phyloP scores from a whole-genome alignment of 2,888 invertebrate species.

The Parnassius glacialis region DNA sequence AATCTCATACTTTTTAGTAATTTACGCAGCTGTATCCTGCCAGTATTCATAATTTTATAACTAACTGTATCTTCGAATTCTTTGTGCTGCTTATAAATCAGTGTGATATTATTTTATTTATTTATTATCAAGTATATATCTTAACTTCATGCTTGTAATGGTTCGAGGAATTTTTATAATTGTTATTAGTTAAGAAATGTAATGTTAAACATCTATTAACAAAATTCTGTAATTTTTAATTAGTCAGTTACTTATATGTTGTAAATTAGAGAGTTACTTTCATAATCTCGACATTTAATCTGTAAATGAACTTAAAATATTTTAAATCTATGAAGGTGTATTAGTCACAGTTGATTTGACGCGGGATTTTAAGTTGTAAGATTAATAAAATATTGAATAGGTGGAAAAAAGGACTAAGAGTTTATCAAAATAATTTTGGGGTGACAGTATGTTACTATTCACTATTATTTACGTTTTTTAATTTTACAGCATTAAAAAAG shows the following conservation, averaged over 20 bases:
- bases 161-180: slow-evolving; percentile 3
- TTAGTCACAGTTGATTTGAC: slow-evolving; percentile 47
- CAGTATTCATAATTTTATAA: slow-evolving; percentile 56
- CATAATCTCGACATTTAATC: slow-evolving; percentile 35
- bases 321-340: slow-evolving; percentile 47
- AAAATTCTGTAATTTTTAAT: slow-evolving; percentile 25
- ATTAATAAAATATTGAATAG: slow-evolving; percentile 55
- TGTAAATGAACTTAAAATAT: slow-evolving; percentile 28
- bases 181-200: slow-evolving; percentile 8
- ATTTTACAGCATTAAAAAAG: too few relatives aligned
- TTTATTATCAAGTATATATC: neutral
- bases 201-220: slow-evolving; percentile 17
- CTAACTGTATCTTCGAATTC: slow-evolving; percentile 52
- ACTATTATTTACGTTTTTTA: neutral
- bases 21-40: slow-evolving; percentile 69
- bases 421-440: slow-evolving; percentile 14
- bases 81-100: neutral
- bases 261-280: slow-evolving; percentile 29
- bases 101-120: neutral
- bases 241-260: slow-evolving; percentile 25
- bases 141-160: neutral
- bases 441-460: slow-evolving; percentile 3
- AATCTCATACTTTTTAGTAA: slow-evolving; percentile 52
- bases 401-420: slow-evolving; percentile 53
- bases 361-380: slow-evolving; percentile 46